Evolutionary conservation across 2,888 invertebrate species (phyloP).

Genomic region (Drosophila mimica): DNA sequence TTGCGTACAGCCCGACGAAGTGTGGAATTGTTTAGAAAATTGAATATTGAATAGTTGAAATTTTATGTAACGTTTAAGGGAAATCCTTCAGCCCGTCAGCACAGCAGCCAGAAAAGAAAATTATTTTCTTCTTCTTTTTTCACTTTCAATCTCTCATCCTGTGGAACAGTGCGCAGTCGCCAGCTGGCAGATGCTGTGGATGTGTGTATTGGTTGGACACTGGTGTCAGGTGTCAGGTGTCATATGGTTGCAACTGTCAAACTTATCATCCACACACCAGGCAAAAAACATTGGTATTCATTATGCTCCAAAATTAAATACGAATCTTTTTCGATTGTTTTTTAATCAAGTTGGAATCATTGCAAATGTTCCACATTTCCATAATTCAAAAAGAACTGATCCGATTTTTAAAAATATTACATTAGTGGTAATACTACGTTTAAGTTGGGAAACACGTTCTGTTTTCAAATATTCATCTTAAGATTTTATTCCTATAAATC

Average conservation of each 20-base stretch:
- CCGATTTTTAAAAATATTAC: not conserved
- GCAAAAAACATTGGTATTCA: not conserved
- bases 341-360: not conserved
- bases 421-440: not conserved
- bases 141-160: slow-evolving; percentile 1
- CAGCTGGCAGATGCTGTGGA: slow-evolving; percentile 39
- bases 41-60: slow-evolving; percentile 25
- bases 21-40: slow-evolving; percentile 25
- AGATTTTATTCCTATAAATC: not conserved
- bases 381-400: not conserved
- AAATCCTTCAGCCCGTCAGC: slow-evolving; percentile 57
- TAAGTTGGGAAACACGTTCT: too few relatives aligned
- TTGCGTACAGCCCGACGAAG: slow-evolving; percentile 2
- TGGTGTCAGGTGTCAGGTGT: slow-evolving; percentile 41
- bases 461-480: not conserved
- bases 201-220: slow-evolving; percentile 60
- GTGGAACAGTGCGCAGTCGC: slow-evolving; percentile 55
- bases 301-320: not conserved
- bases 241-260: slow-evolving; percentile 43
- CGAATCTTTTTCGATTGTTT: not conserved
- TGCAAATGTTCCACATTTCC: not conserved
- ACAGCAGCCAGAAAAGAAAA: slow-evolving; percentile 69
- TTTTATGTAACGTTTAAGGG: slow-evolving; percentile 66
- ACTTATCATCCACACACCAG: slow-evolving; percentile 16
- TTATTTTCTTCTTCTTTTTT: slow-evolving; percentile 26